A percentile compares a stretch with the other conserved stretches of the same genome.
Conservation (phyloP, 2,797 vertebrate species). For the Orientallactaga sibirica region DNA sequence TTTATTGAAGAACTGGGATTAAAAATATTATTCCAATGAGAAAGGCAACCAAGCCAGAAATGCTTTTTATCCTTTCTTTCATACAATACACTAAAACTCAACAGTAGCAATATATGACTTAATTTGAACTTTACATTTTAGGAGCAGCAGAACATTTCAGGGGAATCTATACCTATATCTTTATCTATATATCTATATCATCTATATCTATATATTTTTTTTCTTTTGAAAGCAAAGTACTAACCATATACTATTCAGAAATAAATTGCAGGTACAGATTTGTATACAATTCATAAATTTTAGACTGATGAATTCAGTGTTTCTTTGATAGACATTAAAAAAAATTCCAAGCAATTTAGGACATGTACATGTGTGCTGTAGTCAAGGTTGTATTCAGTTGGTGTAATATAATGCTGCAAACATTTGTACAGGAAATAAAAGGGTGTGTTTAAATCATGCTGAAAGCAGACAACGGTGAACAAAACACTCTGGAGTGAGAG, state of each 20-base stretch:
- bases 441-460: slow-evolving; percentile 86
- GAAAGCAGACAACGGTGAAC: slow-evolving; percentile 86
- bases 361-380: slow-evolving; percentile 77
- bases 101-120: not conserved
- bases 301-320: slow-evolving; percentile 71
- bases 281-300: slow-evolving; percentile 78
- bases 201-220: not conserved
- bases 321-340: slow-evolving; percentile 76
- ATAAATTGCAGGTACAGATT: slow-evolving; percentile 64
- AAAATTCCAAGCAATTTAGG: slow-evolving; percentile 83
- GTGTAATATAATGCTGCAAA: slow-evolving; percentile 83
- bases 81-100: not conserved
- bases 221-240: slow-evolving; percentile 69
- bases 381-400: slow-evolving; percentile 85
- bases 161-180: no score
- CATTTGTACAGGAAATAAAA: slow-evolving; percentile 83
- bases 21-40: not conserved
- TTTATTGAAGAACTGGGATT: slow-evolving; percentile 7
- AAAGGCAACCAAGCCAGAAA: not conserved
- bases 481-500: slow-evolving; percentile 78
- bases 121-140: slow-evolving; percentile 23
- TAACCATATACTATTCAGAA: slow-evolving; percentile 25
- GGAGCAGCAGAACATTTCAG: slow-evolving; percentile 18
- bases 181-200: no score
- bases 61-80: not conserved